These are phyloP conservation scores for Vesta saturnalis DNA, from an alignment of 2,888 invertebrate species.

Conservation along the genomic window DNA sequence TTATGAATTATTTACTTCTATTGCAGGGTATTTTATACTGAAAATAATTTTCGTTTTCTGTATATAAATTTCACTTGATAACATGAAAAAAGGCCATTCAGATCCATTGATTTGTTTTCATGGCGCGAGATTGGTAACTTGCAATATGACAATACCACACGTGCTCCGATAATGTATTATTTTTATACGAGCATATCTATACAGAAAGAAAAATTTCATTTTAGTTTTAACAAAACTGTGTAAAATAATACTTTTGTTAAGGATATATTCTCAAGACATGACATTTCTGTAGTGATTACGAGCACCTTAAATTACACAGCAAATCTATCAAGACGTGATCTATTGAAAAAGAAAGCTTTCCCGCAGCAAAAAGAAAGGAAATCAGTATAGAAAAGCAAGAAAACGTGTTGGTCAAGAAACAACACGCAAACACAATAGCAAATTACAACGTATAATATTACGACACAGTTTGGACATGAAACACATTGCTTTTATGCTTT, in stretches of 20 bases:
- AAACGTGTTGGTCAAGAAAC: constrained; percentile 20
- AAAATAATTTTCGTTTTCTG: too few species aligned
- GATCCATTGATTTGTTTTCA: background rate
- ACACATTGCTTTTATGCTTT: constrained; percentile 19
- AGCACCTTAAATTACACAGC: constrained; percentile 20
- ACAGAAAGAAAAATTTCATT: background rate
- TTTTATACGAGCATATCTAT: background rate
- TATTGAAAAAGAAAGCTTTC: constrained; percentile 16
- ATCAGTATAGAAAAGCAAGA: constrained; percentile 10
- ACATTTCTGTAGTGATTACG: constrained; percentile 11
- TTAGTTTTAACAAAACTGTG: background rate
- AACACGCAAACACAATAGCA: constrained; percentile 18
- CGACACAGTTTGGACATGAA: constrained; percentile 9
- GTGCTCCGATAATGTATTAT: background rate
- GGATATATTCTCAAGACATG: constrained; percentile 5
- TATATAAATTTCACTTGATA: background rate
- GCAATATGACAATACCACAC: constrained; percentile 6
- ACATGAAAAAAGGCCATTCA: too few species aligned
- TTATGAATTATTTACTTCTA: too few species aligned
- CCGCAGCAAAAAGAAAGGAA: background rate
- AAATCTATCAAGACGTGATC: constrained; percentile 23
- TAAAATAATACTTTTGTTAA: constrained; percentile 4
- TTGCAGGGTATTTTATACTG: too few species aligned
- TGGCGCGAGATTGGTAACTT: background rate
- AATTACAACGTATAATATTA: constrained; percentile 13